These are phyloP conservation scores for Ctena decussata DNA, from an alignment of 2,888 invertebrate genomes.

Conservation along the genomic window DNA sequence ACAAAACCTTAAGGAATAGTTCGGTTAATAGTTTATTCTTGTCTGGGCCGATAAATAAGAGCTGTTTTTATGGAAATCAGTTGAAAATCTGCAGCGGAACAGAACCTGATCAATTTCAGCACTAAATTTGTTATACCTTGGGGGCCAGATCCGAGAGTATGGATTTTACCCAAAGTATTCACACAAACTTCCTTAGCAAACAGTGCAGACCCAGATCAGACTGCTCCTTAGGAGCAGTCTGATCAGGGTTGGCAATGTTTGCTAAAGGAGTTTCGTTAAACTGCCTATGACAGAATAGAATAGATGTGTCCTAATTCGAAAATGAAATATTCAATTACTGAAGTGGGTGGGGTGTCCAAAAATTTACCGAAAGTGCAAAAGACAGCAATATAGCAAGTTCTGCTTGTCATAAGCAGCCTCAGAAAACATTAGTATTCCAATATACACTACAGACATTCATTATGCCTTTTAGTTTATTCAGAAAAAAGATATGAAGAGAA, in stretches of 20 bases:
- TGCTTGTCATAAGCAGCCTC: neutral
- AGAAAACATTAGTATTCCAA: neutral
- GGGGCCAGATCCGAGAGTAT: neutral
- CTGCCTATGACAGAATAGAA: too few species aligned
- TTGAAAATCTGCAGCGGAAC: neutral
- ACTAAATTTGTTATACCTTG: conserved; percentile 8
- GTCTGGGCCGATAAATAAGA: neutral
- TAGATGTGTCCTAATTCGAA: too few species aligned
- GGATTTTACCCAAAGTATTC: too few species aligned
- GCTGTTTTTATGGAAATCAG: conserved; percentile 1
- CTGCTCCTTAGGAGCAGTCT: too few species aligned
- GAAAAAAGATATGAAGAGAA: too few species aligned
- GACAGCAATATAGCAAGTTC: neutral
- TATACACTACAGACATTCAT: neutral
- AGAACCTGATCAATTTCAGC: neutral
- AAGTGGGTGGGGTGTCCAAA: too few species aligned
- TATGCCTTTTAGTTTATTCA: too few species aligned
- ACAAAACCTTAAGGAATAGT: neutral
- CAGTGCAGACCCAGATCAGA: too few species aligned
- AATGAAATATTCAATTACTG: too few species aligned
- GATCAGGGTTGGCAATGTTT: too few species aligned
- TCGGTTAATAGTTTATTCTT: neutral
- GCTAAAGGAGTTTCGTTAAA: too few species aligned
- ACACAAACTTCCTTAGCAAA: too few species aligned
- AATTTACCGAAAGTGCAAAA: neutral